These are phyloP conservation scores for Heloderma charlesbogerti DNA, from an alignment of 2,113 vertebrate species.

Conservation along the genomic window DNA sequence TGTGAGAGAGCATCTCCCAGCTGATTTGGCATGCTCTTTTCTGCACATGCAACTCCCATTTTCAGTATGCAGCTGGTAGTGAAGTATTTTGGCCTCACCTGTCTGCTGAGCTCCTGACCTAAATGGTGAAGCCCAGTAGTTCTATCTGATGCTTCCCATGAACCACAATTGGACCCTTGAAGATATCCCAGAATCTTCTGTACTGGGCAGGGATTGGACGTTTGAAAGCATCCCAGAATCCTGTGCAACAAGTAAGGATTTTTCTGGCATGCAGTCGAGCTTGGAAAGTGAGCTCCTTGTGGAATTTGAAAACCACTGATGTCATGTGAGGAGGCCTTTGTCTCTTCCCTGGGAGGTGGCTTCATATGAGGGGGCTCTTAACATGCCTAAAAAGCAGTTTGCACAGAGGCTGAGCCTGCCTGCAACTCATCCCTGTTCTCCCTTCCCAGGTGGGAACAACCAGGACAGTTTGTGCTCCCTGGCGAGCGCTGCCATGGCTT, in stretches of 20 bases:
- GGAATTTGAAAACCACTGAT: too few relatives aligned
- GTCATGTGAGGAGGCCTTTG: too few relatives aligned
- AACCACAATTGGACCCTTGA: not conserved
- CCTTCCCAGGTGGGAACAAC: slow-evolving; percentile 82
- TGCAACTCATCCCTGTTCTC: too few relatives aligned
- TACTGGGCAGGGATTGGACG: not conserved
- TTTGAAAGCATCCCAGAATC: not conserved
- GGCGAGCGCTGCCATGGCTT: slow-evolving; percentile 71
- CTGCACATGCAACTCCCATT: too few relatives aligned
- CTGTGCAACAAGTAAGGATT: not conserved
- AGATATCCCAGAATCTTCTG: not conserved
- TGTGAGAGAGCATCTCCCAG: too few relatives aligned
- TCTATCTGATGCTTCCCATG: not conserved
- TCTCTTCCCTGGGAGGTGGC: not conserved
- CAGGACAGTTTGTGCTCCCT: slow-evolving; percentile 78
- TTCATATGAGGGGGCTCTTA: not conserved
- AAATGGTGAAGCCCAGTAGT: not conserved
- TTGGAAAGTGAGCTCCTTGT: not conserved
- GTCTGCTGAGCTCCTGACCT: not conserved
- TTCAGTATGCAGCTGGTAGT: not conserved
- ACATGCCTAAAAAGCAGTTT: not conserved
- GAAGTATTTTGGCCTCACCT: not conserved
- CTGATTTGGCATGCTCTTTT: too few relatives aligned
- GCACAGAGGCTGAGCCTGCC: rapidly evolving
- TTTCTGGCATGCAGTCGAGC: not conserved